Evolutionary conservation across 2,888 invertebrate species (phyloP), one percentile per base, ranked within the genome.

Genomic region (Hylaea fasciaria): DNA sequence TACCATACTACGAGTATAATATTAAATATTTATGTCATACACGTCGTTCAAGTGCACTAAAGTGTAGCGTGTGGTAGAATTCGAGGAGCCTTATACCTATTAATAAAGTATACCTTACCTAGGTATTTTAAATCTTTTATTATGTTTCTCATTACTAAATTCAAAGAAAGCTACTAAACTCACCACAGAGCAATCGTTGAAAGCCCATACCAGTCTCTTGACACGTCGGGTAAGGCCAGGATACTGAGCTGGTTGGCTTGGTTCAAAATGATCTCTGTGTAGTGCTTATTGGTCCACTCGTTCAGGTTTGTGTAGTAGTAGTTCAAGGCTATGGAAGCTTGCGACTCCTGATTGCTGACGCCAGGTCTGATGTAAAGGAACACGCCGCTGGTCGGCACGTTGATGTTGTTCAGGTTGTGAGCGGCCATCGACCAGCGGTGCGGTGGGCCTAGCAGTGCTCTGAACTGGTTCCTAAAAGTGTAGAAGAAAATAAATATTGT

Each of bases 101-200:
- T n/a, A n/a, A n/a, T n/a, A n/a, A n/a, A n/a, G n/a, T n/a, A n/a
- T n/a, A n/a, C n/a, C n/a, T n/a, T n/a, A n/a, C n/a, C n/a, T n/a
- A n/a, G n/a, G n/a, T n/a, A n/a, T n/a, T n/a, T n/a, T n/a, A n/a
- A n/a, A n/a, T n/a, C n/a, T n/a, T n/a, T n/a, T n/a, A n/a, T n/a
- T n/a, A n/a, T n/a, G n/a, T n/a, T n/a, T n/a, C n/a, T n/a, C n/a
- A n/a, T n/a, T n/a, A n/a, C n/a, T n/a, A n/a, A n/a, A n/a, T n/a
- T n/a, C n/a, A n/a, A n/a, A n/a, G n/a, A n/a, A n/a, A n/a, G n/a
- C n/a, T 0, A 41, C 10, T 37, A 17, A 44, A 9, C 90, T 85
- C 70, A 92, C 92, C 92, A 91, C 65, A 92, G 79, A n/a, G 82
- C 86, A 29, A 90, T 73, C 0, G 81, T 83, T 0, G 89, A 88